phyloP scores from a whole-genome alignment of 2,888 invertebrate genomes.

The Xestia c-nigrum region DNA sequence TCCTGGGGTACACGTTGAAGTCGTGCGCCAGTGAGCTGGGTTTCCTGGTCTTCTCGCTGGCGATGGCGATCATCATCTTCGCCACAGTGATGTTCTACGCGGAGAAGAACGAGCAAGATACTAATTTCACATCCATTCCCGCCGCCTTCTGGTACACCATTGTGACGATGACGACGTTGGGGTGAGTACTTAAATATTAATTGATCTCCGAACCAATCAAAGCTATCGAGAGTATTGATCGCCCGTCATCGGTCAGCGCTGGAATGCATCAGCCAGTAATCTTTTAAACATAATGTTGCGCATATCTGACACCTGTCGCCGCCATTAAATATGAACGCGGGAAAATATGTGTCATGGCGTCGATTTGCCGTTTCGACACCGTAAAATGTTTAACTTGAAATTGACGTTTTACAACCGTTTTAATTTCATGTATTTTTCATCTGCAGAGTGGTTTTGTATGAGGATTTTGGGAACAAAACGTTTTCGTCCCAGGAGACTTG shows the following conservation, averaged over 20 bases:
- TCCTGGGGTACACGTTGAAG: constrained; percentile 99
- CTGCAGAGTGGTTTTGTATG: constrained; percentile 34
- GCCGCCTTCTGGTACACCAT: constrained; percentile 99
- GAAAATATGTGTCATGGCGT: constrained; percentile 85
- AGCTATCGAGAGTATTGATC: constrained; percentile 43
- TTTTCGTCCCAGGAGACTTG: constrained; percentile 26
- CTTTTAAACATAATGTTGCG: constrained; percentile 64
- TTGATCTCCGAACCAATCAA: constrained; percentile 40
- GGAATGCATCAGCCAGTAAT: constrained; percentile 55
- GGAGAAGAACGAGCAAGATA: constrained; percentile 99
- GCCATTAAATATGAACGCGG: constrained; percentile 85
- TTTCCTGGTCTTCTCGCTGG: constrained; percentile 99
- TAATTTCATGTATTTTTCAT: constrained; percentile 55
- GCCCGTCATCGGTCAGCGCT: constrained; percentile 46
- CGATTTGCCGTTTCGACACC: constrained; percentile 73
- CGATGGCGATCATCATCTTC: constrained; percentile 99
- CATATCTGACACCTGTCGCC: constrained; percentile 84
- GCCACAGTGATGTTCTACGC: constrained; percentile 99
- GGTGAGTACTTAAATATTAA: constrained; percentile 93
- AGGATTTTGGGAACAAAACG: constrained; percentile 34
- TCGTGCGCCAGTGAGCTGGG: constrained; percentile 99
- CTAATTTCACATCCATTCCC: constrained; percentile 99
- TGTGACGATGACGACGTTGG: constrained; percentile 99
- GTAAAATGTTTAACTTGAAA: constrained; percentile 68
- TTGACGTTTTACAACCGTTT: constrained; percentile 61